Conservation (phyloP, 2,888 invertebrate genomes). For the Caenorhabditis angaria region DNA sequence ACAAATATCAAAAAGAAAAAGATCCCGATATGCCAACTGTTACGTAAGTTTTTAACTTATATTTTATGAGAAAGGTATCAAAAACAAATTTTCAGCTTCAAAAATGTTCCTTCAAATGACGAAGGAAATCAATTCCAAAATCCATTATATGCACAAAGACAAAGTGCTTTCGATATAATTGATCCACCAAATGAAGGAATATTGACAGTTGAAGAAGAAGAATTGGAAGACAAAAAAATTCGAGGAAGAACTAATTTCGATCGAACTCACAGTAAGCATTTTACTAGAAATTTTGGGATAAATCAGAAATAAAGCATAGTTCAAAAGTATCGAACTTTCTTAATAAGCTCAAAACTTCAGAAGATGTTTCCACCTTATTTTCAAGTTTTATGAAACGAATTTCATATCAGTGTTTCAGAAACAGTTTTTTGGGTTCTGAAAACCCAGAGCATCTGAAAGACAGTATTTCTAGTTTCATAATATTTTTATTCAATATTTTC, state of each 20-base stretch:
- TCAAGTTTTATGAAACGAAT: not conserved
- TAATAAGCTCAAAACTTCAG: not conserved
- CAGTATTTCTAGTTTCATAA: no score
- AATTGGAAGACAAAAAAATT: slow-evolving; percentile 52
- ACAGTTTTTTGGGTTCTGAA: not conserved
- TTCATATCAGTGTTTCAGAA: not conserved
- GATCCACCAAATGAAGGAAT: slow-evolving; percentile 12
- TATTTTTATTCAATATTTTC: slow-evolving; percentile 16
- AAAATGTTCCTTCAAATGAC: slow-evolving; percentile 21
- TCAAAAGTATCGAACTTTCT: not conserved
- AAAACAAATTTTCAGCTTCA: slow-evolving; percentile 22
- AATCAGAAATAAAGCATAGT: not conserved
- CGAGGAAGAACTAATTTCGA: slow-evolving; percentile 23
- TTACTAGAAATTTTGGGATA: not conserved
- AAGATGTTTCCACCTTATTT: not conserved
- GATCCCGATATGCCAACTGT: slow-evolving; percentile 67
- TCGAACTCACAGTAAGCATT: slow-evolving; percentile 34
- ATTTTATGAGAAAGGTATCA: not conserved
- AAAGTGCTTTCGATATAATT: slow-evolving; percentile 32
- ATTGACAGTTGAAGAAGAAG: slow-evolving; percentile 54
- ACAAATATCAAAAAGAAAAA: slow-evolving; percentile 67
- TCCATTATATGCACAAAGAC: slow-evolving; percentile 52
- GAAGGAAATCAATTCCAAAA: slow-evolving; percentile 55
- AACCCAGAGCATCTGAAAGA: no score
- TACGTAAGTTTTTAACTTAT: slow-evolving; percentile 66